Evolutionary conservation across 92 coral and sea anemone genomes (phyloP).

Genomic region (Phenganax stokvisi): DNA sequence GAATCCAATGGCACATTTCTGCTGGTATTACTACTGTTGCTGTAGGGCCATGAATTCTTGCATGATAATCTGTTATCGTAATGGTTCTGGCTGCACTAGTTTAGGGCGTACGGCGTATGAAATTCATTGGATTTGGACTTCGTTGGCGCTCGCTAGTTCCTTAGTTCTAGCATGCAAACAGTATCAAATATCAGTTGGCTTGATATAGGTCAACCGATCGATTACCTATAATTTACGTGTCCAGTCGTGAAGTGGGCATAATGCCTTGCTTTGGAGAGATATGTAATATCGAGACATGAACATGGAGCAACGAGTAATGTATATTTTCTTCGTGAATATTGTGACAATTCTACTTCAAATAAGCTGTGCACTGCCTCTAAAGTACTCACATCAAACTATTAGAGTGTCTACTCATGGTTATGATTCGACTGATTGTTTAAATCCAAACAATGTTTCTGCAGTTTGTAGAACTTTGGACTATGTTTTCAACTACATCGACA

Average conservation of each 20-base stretch:
- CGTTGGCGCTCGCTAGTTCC: no score
- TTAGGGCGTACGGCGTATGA: no score
- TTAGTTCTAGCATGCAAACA: no score
- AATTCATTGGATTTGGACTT: no score
- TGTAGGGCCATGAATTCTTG: no score
- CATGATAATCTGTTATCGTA: no score
- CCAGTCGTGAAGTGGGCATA: background rate
- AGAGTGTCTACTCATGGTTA: background rate
- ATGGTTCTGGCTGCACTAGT: no score
- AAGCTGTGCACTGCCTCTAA: background rate
- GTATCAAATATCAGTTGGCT: background rate
- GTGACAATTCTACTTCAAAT: background rate
- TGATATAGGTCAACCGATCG: background rate
- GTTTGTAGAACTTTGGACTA: constrained; percentile 16
- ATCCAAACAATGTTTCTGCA: background rate
- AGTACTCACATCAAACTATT: background rate
- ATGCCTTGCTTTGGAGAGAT: background rate
- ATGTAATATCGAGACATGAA: background rate
- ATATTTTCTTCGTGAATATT: background rate
- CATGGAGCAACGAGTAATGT: constrained; percentile 14
- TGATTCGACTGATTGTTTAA: background rate
- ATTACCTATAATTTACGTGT: background rate
- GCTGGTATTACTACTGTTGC: no score
- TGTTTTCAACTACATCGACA: constrained; percentile 14
- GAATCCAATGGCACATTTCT: no score